phyloP scores from a whole-genome alignment of 1,140 invertebrate species.

The Neodiprion lecontei region DNA sequence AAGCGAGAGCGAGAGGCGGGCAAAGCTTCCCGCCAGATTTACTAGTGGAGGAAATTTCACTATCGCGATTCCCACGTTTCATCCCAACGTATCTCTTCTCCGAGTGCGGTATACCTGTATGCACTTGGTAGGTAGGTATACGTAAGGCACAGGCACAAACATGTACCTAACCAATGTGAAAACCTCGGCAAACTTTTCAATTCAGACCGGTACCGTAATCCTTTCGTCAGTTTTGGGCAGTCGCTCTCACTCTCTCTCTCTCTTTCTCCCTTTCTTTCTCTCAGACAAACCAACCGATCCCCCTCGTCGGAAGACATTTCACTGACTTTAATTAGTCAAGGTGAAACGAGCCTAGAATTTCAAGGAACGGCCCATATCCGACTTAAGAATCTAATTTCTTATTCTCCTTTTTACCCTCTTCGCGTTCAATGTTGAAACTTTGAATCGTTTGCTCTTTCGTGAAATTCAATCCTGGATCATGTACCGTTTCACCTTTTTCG shows the following conservation, averaged over 20 bases:
- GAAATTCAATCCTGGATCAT: background rate
- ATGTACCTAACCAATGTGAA: background rate
- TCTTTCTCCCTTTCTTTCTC: too few relatives aligned
- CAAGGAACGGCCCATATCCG: background rate
- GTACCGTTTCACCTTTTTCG: background rate
- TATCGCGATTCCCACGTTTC: background rate
- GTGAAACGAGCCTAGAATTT: background rate
- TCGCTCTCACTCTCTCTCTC: too few relatives aligned
- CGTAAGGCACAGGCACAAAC: background rate
- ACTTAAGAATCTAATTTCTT: slow-evolving; percentile 6
- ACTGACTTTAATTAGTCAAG: background rate
- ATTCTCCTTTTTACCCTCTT: background rate
- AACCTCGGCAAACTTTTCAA: background rate
- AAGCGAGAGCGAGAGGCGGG: background rate
- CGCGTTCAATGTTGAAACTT: background rate
- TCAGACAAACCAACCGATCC: background rate
- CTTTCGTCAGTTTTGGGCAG: background rate
- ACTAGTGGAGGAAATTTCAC: background rate
- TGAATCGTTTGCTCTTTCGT: background rate
- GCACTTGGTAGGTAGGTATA: too few relatives aligned
- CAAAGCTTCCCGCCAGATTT: background rate
- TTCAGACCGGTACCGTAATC: background rate
- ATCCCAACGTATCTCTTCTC: background rate
- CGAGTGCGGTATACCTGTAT: too few relatives aligned
- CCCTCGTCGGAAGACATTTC: background rate